A percentile compares a stretch with the other conserved stretches of the same genome.
Conservation (phyloP, 2,888 invertebrate genomes). For the Stenotaenia linearis region DNA sequence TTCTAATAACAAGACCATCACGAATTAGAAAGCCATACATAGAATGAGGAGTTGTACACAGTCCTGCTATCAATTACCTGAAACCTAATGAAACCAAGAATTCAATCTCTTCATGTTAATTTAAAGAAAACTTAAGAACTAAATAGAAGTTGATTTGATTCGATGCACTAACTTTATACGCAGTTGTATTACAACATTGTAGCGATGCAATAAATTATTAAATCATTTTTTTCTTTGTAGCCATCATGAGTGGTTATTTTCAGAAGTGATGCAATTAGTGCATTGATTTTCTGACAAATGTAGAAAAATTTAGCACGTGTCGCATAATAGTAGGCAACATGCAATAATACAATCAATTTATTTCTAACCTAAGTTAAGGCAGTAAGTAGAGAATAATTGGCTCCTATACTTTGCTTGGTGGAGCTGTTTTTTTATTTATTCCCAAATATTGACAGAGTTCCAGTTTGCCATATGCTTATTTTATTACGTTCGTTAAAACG, state of each 20-base stretch:
- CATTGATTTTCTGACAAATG: background rate
- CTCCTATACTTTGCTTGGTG: background rate
- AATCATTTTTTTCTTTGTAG: background rate
- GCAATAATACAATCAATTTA: background rate
- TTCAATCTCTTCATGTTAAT: too few species aligned
- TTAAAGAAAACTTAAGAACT: too few species aligned
- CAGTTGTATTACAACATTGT: background rate
- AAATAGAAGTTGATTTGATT: too few species aligned
- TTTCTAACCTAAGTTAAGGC: background rate
- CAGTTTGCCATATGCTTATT: background rate
- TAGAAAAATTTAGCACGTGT: background rate
- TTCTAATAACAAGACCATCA: background rate
- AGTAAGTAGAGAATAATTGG: slow-evolving; percentile 1
- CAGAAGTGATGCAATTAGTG: background rate
- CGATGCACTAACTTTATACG: too few species aligned
- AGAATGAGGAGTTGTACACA: too few species aligned
- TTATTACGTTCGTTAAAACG: background rate
- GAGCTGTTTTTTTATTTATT: background rate
- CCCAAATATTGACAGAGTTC: background rate
- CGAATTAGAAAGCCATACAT: too few species aligned
- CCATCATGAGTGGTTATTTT: background rate
- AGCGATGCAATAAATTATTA: background rate
- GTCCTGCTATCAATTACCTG: too few species aligned
- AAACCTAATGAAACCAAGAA: too few species aligned
- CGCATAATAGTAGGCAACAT: background rate